Base-by-base conservation (phyloP, 92 coral and sea anemone genomes). In the Palythoa grandiflora region DNA sequence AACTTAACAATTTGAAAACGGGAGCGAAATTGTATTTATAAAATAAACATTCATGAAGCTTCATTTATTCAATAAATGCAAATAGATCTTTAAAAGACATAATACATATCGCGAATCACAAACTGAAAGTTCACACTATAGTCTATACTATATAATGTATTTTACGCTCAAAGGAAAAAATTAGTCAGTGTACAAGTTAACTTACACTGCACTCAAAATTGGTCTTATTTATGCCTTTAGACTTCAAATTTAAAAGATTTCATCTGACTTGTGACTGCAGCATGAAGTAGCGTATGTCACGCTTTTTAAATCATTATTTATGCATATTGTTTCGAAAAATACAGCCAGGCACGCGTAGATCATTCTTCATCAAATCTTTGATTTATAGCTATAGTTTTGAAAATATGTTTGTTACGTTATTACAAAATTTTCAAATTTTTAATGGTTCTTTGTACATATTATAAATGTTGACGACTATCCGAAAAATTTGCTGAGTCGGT, bases 221-320 rank as follows among this genome's bases (percentile, higher is more conserved):
- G 61, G 12, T 11, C 12, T 55, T 55, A 55, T 55, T 55, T 55
- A 3, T 15, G 11, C 0, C 17, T 55, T 55, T 6, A 55, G 14
- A 9, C 17, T 44, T 39, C 28, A 8, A 3, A 2, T 65, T 65
- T 52, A 6, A 20, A 1, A 14, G n/a, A 48, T 44, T 21, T 72
- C 38, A 15, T 51, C 48, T 38, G 17, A 19, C 47, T 72, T 72
- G 14, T 47, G 35, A n/a, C 20, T 74, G 6, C 2, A 19, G 21
- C 28, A 9, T 21, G 50, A 44, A 44, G 6, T 40, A 40, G 48
- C 74, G 74, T 70, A 44, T 53, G 74, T 81, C 75, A 81, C 86
- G 75, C 74, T 81, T 13, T 70, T 10, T 9, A 70, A 70, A 48
- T 81, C 63, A 81, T 81, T 66, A 81, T 81, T 81, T 48, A 81